A percentile compares a stretch with the other conserved stretches of the same genome.
phyloP scores from a whole-genome alignment of 2,888 invertebrate genomes.

The Myopa testacea region DNA sequence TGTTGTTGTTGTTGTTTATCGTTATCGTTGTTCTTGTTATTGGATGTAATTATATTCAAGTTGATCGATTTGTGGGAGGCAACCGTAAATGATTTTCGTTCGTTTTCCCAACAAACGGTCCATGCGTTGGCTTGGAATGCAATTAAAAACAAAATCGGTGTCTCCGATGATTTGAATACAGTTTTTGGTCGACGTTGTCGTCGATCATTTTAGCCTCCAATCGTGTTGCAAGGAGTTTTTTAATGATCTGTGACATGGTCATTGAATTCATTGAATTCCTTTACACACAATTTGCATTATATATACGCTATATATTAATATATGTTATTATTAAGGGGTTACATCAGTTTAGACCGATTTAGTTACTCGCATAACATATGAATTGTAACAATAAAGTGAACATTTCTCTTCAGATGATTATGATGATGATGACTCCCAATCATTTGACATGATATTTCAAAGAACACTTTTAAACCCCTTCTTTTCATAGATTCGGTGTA shows the following conservation, averaged over 20 bases:
- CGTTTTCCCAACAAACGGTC: neutral
- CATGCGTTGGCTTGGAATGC: neutral
- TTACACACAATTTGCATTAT: neutral
- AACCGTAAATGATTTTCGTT: conserved; percentile 14
- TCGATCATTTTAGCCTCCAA: neutral
- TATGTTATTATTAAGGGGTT: too few relatives aligned
- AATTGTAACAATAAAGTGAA: too few relatives aligned
- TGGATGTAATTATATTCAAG: neutral
- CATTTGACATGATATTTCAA: too few relatives aligned
- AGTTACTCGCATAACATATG: too few relatives aligned
- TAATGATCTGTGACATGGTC: conserved; percentile 5
- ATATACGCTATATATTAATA: too few relatives aligned
- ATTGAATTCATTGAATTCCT: neutral
- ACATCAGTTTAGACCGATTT: too few relatives aligned
- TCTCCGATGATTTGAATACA: neutral
- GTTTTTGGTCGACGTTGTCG: neutral
- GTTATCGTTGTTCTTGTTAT: neutral
- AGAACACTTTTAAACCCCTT: too few relatives aligned
- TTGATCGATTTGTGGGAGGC: conserved; percentile 20
- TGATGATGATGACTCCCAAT: too few relatives aligned
- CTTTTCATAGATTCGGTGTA: too few relatives aligned
- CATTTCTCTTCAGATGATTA: too few relatives aligned
- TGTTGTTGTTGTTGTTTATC: neutral
- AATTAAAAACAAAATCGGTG: neutral
- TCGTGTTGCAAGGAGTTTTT: neutral